Base-by-base conservation (phyloP, 2,113 vertebrate species). In the Psittacula cyanocephala region DNA sequence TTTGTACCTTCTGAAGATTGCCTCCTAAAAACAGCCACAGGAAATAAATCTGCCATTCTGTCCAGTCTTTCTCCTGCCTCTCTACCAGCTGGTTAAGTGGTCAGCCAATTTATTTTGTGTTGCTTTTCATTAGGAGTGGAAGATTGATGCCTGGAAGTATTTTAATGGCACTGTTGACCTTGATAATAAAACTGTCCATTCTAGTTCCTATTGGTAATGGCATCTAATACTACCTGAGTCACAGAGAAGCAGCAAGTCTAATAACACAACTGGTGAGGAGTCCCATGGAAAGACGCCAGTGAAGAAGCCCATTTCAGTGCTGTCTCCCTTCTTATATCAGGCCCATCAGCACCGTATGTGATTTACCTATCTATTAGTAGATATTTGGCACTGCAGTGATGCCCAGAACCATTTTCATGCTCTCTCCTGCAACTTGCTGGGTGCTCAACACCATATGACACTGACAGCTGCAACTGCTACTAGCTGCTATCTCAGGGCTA, bases 31-130 rank as follows among this genome's bases (percentile, higher is more conserved):
- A 19, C 33, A 87, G 81, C 69, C 7, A 46, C 44, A 55, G 25
- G 57, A 93, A 80, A 84, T 37, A 81, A 86, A 83, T 37, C 68
- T 95, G 64, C 31, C 46, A 31, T 70, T 88, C 85, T 79, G 8
- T 68, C 74, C 76, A 23, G 53, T 43, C 46, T 39, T 53, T 39
- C 60, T 89, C 55, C 68, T 88, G 44, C 74, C 25, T 88, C 55
- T 88, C 52, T 52, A 76, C 64, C 19, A 65, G 60, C 80, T 94
- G 76, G 52, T 78, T 88, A 94, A 86, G 69, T 57, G 70, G 53
- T 35, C 67, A 95, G 79, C 60, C 92, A 72, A 85, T 94, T 94
- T 95, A 88, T 96, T 97, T 95, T 75, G 57, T 92, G 92, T 91
- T 96, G 81, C 55, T 93, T 91, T 94, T 84, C 44, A 93, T 96